phyloP scores from a whole-genome alignment of 1,140 invertebrate species.

The Tetramorium parvispinum region DNA sequence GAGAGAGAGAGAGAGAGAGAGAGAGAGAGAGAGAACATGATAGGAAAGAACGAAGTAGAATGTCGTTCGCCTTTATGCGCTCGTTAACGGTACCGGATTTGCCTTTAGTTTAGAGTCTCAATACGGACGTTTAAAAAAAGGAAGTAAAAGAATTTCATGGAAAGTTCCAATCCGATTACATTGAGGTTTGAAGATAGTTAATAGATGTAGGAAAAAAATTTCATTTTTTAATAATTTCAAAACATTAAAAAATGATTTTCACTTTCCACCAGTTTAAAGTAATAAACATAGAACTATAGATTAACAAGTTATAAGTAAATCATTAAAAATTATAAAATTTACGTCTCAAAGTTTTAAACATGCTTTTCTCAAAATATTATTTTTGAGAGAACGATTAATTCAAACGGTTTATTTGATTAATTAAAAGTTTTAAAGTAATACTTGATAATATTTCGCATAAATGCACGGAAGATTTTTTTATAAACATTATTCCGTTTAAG shows the following conservation, averaged over 20 bases:
- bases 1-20: not conserved
- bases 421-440: no score
- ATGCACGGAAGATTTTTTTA: no score
- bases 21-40: not conserved
- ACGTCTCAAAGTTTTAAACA: no score
- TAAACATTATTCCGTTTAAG: no score
- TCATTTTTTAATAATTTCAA: not conserved
- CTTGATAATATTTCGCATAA: no score
- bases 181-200: not conserved
- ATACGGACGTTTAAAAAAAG: conserved; percentile 6
- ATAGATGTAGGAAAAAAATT: not conserved
- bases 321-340: no score
- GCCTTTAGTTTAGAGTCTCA: conserved; percentile 54
- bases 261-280: no score
- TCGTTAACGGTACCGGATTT: conserved; percentile 64
- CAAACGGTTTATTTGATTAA: no score
- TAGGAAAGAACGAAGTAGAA: not conserved
- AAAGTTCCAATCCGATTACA: conserved; percentile 50
- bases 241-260: not conserved
- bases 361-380: no score
- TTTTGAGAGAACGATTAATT: no score
- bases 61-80: conserved; percentile 25
- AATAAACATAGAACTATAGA: no score
- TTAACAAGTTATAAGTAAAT: no score
- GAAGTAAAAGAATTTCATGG: not conserved